Base-by-base conservation (phyloP, 2,797 vertebrate species). In the Florisuga fusca region DNA sequence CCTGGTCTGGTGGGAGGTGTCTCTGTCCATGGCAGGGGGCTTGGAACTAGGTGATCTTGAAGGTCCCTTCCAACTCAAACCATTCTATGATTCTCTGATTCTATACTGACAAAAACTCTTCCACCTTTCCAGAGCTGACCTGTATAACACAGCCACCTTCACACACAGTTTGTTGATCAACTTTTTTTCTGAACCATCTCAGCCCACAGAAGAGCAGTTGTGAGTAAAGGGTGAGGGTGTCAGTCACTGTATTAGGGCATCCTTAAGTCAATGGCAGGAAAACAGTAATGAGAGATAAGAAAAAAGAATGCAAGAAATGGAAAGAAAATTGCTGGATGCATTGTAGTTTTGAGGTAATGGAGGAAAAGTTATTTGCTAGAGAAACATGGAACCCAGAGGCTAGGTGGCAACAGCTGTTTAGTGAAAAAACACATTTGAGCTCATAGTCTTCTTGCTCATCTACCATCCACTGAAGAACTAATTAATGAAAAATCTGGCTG, bases 401-500 rank as follows among this genome's bases (percentile, higher is more conserved):
- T 90, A 81, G 76, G 74, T 69, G 55, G 34, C 85, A 78, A 77
- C 94, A 91, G 91, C 84, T 90, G 73, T 86, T 90, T 94, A 84
- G 73, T 78, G 94, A 95, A 81, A 74, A 94, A 91, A 82, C 29
- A 61, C 63, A 50, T 94, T 8, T 81, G 67, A 91, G 55, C n/a
- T 86, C 73, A 27, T 71, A 73, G 59, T 91, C 63, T 75, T 93
- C 72, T 64, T 83, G 43, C 51, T 92, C 55, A 91, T 85, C 71
- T 88, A 31, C 61, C 79, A 82, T 91, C 54, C 87, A 76, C 89
- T 36, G 36, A 91, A 94, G 80, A 84, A 58, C 67, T 78, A 95
- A 90, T 93, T 95, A 95, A 88, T 84, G 87, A 93, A 88, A 85
- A 89, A 88, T 68, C 87, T 91, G 82, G 82, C 89, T 89, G 69